A percentile compares a stretch with the other conserved stretches of the same genome.
These are phyloP conservation scores for Mystacides longicornis DNA, from an alignment of 2,888 invertebrate species.

Conservation along the genomic window DNA sequence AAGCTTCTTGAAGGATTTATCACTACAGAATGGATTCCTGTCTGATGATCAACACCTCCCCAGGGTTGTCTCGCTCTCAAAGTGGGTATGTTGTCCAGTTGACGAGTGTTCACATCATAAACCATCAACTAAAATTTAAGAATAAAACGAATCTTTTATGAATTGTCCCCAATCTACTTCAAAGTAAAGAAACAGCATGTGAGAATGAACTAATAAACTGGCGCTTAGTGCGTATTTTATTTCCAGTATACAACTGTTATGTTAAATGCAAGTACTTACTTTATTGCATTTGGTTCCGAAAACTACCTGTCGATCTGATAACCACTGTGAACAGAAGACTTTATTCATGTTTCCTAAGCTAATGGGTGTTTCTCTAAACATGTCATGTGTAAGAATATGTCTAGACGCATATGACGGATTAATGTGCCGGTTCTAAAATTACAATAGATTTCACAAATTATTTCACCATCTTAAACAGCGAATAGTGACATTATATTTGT, in stretches of 20 bases:
- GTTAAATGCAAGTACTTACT: too few species aligned
- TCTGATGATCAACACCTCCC: slow-evolving; percentile 59
- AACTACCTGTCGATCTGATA: slow-evolving; percentile 89
- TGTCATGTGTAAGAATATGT: slow-evolving; percentile 83
- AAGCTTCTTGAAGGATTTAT: slow-evolving; percentile 87
- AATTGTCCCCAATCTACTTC: too few species aligned
- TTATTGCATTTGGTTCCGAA: slow-evolving; percentile 98
- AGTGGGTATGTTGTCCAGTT: slow-evolving; percentile 84
- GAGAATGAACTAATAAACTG: too few species aligned
- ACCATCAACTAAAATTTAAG: slow-evolving; percentile 90
- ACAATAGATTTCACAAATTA: too few species aligned
- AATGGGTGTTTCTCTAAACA: slow-evolving; percentile 79
- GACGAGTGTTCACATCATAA: slow-evolving; percentile 80
- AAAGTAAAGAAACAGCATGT: too few species aligned
- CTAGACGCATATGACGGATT: slow-evolving; percentile 76
- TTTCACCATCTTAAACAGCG: too few species aligned
- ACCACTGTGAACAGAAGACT: slow-evolving; percentile 94
- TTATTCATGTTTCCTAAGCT: slow-evolving; percentile 82
- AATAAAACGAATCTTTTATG: too few species aligned
- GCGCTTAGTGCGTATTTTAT: too few species aligned
- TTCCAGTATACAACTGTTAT: too few species aligned
- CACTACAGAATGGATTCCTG: slow-evolving; percentile 90
- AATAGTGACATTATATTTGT: too few species aligned
- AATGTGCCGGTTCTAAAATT: slow-evolving; percentile 53
- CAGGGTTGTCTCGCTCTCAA: slow-evolving; percentile 53